phyloP scores from a whole-genome alignment of 2,888 invertebrate species.

The Trissolcus brochymenae region DNA sequence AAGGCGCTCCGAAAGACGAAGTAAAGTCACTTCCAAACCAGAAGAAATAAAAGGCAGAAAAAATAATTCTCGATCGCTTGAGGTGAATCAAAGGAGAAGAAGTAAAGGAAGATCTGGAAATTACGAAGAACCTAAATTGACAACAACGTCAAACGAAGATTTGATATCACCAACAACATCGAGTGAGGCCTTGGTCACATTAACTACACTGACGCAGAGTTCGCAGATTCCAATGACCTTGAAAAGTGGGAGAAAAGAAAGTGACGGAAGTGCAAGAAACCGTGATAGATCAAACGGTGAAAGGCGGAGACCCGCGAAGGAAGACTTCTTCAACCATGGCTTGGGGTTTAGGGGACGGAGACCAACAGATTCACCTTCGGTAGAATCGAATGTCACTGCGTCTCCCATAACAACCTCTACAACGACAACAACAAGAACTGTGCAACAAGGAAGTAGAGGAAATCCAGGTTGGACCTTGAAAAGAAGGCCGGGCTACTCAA shows the following conservation, averaged over 20 bases:
- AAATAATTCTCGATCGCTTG: slow-evolving; percentile 13
- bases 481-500: slow-evolving; percentile 62
- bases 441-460: slow-evolving; percentile 53
- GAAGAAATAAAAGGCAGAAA: slow-evolving; percentile 14
- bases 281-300: slow-evolving; percentile 46
- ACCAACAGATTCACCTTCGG: slow-evolving; percentile 25
- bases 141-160: slow-evolving; percentile 12
- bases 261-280: slow-evolving; percentile 41
- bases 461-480: slow-evolving; percentile 71
- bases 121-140: not conserved
- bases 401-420: slow-evolving; percentile 23
- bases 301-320: slow-evolving; percentile 59
- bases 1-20: slow-evolving; percentile 27
- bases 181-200: slow-evolving; percentile 26
- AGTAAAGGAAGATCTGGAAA: slow-evolving; percentile 29
- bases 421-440: slow-evolving; percentile 32
- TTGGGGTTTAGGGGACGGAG: slow-evolving; percentile 71
- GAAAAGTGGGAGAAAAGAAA: slow-evolving; percentile 48
- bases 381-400: slow-evolving; percentile 16
- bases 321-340: slow-evolving; percentile 71
- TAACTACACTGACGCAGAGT: slow-evolving; percentile 30
- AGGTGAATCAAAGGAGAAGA: slow-evolving; percentile 27
- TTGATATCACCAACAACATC: slow-evolving; percentile 36
- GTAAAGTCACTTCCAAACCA: not conserved
- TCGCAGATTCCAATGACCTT: slow-evolving; percentile 35